A percentile compares a stretch with the other conserved stretches of the same genome.
phyloP scores from a whole-genome alignment of 92 coral and sea anemone genomes.

The Bergia sp. region DNA sequence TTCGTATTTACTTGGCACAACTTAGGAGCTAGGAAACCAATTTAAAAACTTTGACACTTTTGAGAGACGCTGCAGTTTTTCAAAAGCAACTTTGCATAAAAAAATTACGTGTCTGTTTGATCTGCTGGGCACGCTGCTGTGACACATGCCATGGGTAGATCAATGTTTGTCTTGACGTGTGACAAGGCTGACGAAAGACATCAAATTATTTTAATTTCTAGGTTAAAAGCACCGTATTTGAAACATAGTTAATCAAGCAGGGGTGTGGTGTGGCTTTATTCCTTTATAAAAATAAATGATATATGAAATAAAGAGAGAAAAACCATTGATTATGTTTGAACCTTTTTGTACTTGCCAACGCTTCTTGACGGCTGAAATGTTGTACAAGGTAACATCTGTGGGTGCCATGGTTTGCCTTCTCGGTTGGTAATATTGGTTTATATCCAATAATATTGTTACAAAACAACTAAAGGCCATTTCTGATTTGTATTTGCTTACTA shows the following conservation, averaged over 20 bases:
- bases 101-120: not conserved
- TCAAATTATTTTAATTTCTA: not conserved
- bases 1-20: not conserved
- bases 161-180: not conserved
- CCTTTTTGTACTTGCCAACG: too few species aligned
- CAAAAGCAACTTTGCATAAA: conserved; percentile 13
- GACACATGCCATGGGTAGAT: not conserved
- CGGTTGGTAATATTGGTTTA: not conserved
- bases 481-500: not conserved
- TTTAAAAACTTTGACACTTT: conserved; percentile 8
- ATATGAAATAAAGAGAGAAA: too few species aligned
- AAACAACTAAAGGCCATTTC: not conserved
- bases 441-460: not conserved
- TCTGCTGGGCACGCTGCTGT: not conserved
- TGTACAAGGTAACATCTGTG: too few species aligned
- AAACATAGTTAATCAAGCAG: too few species aligned
- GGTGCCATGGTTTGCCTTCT: not conserved
- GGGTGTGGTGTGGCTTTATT: too few species aligned
- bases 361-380: not conserved
- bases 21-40: not conserved
- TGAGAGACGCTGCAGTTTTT: conserved; percentile 15
- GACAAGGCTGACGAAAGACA: not conserved
- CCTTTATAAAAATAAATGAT: too few species aligned
- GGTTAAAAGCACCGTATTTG: not conserved
- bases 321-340: too few species aligned